Base-by-base conservation (phyloP, 2,113 vertebrate genomes). In the Callochromis pleurospilus region DNA sequence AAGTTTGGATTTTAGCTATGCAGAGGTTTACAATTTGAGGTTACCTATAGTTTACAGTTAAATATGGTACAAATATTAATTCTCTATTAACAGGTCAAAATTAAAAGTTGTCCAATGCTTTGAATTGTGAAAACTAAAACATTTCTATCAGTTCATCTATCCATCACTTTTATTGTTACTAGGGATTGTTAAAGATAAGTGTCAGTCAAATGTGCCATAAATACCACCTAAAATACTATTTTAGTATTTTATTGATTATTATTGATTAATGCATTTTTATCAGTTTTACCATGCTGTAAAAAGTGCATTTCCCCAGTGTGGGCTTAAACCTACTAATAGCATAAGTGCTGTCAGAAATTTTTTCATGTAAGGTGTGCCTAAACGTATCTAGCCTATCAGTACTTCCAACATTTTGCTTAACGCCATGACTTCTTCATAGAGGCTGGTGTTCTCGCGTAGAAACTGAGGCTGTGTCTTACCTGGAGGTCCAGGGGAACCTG, bases 401-500 rank as follows among this genome's bases (percentile, higher is more conserved):
- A 38, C 10, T 65, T 65, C 19, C 60, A 65, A 65, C 60, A 21
- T 38, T 26, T 14, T 70, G 19, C 26, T 70, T 80, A 36, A 51
- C 7, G 21, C 42, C 21, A 13, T 3, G 38, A 73, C 9, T 17
- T 33, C 42, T 91, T 53, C 29, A 89, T 56, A 9, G 13, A 60
- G 58, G 70, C 79, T 29, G 4, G 73, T 49, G 73, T 77, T 7
- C 29, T 80, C 1, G 2, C 3, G 12, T n/a, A 75, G 24, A 77
- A 19, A 62, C 45, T 80, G 33, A 60, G 58, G 54, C 19, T 83
- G 51, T 86, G 51, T 45, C 94, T 97, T 95, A 99, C 98, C 98
- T 85, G 97, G 97, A 49, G 96, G 97, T 29, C 98, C 98, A 21
- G 98, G 97, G 75, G 96, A 96, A 56, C 98, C 98, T 29, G 97